phyloP scores from a whole-genome alignment of 1,140 invertebrate species.

The Adelges cooleyi region DNA sequence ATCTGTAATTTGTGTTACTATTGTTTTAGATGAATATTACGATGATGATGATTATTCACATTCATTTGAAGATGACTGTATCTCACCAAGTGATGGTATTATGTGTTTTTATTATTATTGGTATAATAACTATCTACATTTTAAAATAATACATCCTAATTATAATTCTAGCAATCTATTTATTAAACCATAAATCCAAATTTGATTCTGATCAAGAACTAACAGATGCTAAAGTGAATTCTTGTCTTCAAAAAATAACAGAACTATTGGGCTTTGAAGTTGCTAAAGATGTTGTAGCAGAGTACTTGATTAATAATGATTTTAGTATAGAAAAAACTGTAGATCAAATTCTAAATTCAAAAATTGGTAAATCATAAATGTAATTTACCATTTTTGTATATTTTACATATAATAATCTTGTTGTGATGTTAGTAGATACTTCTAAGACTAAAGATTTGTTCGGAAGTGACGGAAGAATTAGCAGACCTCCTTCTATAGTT shows the following conservation, averaged over 20 bases:
- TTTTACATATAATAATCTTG: neutral
- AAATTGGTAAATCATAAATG: slow-evolving; percentile 12
- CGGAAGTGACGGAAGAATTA: neutral
- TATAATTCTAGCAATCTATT: slow-evolving; percentile 11
- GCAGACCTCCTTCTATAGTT: slow-evolving; percentile 7
- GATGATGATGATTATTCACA: slow-evolving; percentile 87
- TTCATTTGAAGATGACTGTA: slow-evolving; percentile 78
- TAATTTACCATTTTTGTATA: neutral
- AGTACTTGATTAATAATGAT: slow-evolving; percentile 14
- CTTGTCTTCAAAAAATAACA: slow-evolving; percentile 2
- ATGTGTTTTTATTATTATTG: slow-evolving; percentile 72
- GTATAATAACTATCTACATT: neutral
- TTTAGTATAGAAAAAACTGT: slow-evolving; percentile 21
- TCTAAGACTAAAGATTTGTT: neutral
- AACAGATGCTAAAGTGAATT: slow-evolving; percentile 5
- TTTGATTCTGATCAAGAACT: slow-evolving; percentile 16
- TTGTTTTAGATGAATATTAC: slow-evolving; percentile 60
- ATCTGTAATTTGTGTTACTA: slow-evolving; percentile 21
- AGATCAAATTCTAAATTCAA: slow-evolving; percentile 18
- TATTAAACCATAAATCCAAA: slow-evolving; percentile 13
- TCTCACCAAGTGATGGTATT: slow-evolving; percentile 74
- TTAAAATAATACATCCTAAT: neutral
- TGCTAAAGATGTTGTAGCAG: slow-evolving; percentile 9
- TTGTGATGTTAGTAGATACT: neutral
- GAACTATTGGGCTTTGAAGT: slow-evolving; percentile 19